Conservation (phyloP, 2,888 invertebrate genomes). For the Eupelmus urozonus region DNA sequence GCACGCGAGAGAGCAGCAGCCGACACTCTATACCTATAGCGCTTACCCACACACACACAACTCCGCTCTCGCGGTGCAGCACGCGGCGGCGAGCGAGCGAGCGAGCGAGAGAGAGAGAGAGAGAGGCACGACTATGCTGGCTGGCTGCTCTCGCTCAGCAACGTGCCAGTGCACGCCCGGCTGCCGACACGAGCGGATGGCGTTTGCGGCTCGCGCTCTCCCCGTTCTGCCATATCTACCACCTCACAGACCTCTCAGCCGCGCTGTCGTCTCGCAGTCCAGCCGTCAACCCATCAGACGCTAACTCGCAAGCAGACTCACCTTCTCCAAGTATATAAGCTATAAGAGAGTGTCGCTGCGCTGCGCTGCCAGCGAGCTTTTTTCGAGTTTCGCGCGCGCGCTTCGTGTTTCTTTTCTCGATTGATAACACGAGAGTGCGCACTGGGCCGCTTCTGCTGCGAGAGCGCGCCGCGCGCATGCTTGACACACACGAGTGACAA, state of each 20-base stretch:
- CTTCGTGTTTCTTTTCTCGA: no score
- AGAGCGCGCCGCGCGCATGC: not conserved
- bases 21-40: not conserved
- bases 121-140: slow-evolving; percentile 4
- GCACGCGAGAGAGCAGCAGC: not conserved
- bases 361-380: not conserved
- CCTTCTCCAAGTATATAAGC: no score
- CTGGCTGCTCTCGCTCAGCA: not conserved
- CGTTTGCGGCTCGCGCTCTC: slow-evolving; percentile 58
- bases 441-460: not conserved
- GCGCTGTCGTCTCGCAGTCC: not conserved
- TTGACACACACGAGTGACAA: no score
- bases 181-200: slow-evolving; percentile 76
- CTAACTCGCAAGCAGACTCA: not conserved
- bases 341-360: no score
- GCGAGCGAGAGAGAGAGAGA: slow-evolving; percentile 42
- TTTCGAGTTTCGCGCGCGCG: no score
- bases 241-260: no score
- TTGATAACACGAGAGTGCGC: not conserved
- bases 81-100: slow-evolving; percentile 28
- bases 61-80: slow-evolving; percentile 30
- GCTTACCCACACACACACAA: slow-evolving; percentile 38
- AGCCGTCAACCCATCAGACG: not conserved
- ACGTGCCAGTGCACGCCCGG: slow-evolving; percentile 75
- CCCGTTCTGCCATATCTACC: not conserved